phyloP scores from a whole-genome alignment of 2,113 vertebrate species.

The Danionella cerebrum region DNA sequence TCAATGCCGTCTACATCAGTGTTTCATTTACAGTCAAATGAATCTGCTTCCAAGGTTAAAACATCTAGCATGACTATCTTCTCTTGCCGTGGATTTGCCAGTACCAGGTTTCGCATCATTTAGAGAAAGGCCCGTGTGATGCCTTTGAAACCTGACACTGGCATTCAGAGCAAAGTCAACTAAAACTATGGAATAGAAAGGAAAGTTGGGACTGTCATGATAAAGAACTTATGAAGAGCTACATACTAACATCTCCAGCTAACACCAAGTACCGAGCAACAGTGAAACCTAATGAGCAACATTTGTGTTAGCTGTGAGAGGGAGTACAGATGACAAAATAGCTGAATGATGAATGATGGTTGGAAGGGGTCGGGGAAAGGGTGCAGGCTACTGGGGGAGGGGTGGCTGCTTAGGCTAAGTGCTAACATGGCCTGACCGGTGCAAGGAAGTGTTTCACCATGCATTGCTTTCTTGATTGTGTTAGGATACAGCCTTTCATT shows the following conservation, averaged over 20 bases:
- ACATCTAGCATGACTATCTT: conserved; percentile 17
- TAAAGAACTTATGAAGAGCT: conserved; percentile 12
- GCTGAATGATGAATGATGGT: conserved; percentile 10
- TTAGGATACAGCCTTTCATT: conserved; percentile 6
- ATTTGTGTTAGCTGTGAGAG: conserved; percentile 28
- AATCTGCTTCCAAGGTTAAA: conserved; percentile 47
- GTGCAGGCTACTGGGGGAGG: not conserved
- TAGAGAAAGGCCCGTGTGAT: not conserved
- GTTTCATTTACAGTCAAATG: conserved; percentile 67
- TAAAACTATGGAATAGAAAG: conserved; percentile 14
- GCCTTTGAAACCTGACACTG: conserved; percentile 28
- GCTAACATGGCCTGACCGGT: not conserved
- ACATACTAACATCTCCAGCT: conserved; percentile 30
- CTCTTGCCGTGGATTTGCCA: conserved; percentile 17
- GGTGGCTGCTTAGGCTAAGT: not conserved
- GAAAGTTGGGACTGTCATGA: conserved; percentile 19
- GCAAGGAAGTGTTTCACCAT: conserved; percentile 13
- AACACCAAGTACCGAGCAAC: conserved; percentile 16
- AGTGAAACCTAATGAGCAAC: conserved; percentile 5
- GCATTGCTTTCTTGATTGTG: not conserved
- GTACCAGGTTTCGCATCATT: conserved; percentile 12
- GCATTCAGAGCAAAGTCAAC: conserved; percentile 7
- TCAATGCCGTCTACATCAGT: conserved; percentile 84
- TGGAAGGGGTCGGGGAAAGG: conserved; percentile 7
- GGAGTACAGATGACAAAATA: conserved; percentile 25